phyloP scores from a whole-genome alignment of 1,140 invertebrate genomes.

The Belonocnema kinseyi region DNA sequence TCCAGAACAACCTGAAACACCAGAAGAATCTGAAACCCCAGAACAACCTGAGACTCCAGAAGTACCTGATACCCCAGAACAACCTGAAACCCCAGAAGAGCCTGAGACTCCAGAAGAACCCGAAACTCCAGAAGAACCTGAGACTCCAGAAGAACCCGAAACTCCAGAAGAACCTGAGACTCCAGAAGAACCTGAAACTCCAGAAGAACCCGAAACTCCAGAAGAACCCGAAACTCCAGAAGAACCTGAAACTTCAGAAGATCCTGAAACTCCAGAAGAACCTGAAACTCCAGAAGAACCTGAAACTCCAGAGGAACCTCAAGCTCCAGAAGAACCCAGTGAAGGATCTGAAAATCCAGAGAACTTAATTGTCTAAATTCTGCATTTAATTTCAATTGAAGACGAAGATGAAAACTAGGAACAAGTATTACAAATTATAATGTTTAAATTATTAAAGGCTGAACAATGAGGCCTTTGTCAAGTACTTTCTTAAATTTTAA shows the following conservation, averaged over 20 bases:
- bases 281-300: neutral
- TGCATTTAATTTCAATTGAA: constrained; percentile 3
- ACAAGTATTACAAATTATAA: constrained; percentile 6
- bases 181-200: neutral
- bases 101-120: constrained; percentile 13
- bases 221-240: neutral
- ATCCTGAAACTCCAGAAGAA: neutral
- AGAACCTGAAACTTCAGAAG: neutral
- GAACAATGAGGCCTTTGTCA: neutral
- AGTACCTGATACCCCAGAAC: neutral
- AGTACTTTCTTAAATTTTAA: neutral
- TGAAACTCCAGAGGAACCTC: neutral
- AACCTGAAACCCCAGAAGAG: neutral
- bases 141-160: neutral
- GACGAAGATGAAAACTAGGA: constrained; percentile 2
- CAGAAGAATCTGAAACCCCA: neutral
- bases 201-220: neutral
- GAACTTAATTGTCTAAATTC: neutral
- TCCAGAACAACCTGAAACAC: neutral
- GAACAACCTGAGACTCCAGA: neutral
- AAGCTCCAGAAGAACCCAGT: constrained; percentile 11
- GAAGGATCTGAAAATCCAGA: constrained; percentile 11
- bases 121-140: neutral
- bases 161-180: neutral
- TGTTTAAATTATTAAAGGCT: neutral